Evolutionary conservation across 2,113 vertebrate genomes (phyloP).

Genomic region (Clarias magur): DNA sequence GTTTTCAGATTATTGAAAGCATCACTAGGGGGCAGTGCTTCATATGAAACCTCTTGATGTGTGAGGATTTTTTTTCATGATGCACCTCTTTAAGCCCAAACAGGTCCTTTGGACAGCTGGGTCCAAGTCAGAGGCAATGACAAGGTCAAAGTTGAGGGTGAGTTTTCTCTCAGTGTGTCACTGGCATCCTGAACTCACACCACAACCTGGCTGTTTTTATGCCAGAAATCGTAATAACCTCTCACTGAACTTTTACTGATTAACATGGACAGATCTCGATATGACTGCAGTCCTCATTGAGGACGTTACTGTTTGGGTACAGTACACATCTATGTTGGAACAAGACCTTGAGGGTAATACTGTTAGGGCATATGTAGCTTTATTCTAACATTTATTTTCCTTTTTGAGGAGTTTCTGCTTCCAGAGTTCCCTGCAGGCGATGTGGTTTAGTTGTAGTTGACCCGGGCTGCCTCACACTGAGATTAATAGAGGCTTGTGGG

Average conservation of each 20-base stretch:
- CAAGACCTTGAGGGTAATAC: background rate
- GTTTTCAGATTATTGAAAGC: background rate
- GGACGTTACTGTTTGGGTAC: background rate
- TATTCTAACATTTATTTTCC: background rate
- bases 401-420: conserved; percentile 1
- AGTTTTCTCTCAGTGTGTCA: conserved; percentile 34
- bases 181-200: conserved; percentile 41
- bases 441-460: background rate
- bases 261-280: background rate
- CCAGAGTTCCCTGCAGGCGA: background rate
- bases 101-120: conserved; percentile 37
- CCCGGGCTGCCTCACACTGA: background rate
- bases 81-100: conserved; percentile 27
- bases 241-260: conserved; percentile 1
- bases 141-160: conserved; percentile 39
- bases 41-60: conserved; percentile 22
- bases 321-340: background rate
- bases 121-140: conserved; percentile 47
- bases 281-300: background rate
- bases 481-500: background rate
- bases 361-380: background rate
- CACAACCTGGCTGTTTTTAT: conserved; percentile 24
- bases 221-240: background rate
- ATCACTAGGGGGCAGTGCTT: conserved; percentile 53
- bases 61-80: conserved; percentile 17